Evolutionary conservation across 1,140 invertebrate species (phyloP), one percentile per base, ranked within the genome.

Genomic region (Drosophila rufa): DNA sequence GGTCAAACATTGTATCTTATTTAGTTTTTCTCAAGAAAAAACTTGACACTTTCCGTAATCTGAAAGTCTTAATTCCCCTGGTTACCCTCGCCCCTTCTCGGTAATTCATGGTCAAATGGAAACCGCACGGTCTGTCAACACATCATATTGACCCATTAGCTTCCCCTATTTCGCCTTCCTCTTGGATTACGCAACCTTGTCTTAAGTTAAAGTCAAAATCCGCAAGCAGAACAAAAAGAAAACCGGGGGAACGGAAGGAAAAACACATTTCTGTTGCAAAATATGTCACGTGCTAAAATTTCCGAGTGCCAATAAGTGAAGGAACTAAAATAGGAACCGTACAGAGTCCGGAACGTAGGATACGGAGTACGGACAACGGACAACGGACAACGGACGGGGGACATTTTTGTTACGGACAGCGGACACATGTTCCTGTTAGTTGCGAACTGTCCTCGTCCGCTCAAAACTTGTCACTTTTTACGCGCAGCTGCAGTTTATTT

Each of bases 401-500:
- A 43, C 58, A 65, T 66, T 59, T 59, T 59, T 36, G 25, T 50
- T 38, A 27, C 58, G 66, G 66, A 75, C 73, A 75, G 60, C 67
- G 80, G 80, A 86, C 83, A 86, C 83, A 86, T 86, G 83, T 83
- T 86, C 61, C 83, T 87, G 48, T 85, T 80, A 77, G 50, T 62
- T 67, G 46, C 9, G 58, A 43, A 48, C 50, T 61, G 42, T 68
- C 65, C 38, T 50, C 47, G 27, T 65, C 51, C 76, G 46, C 48
- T 59, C 58, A 89, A 84, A 89, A 89, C 84, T 89, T 89, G 84
- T 89, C 84, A 89, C 84, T 89, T 84, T 89, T 84, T 80, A 90
- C 84, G 84, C 84, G 85, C 84, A 89, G 84, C 84, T 89, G 84
- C 84, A 89, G 84, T 89, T 89, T 89, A 89, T 89, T 89, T 87